Evolutionary conservation across 37 sponge, comb jelly and placozoan species (phyloP).

Genomic region (Oopsacas minuta): DNA sequence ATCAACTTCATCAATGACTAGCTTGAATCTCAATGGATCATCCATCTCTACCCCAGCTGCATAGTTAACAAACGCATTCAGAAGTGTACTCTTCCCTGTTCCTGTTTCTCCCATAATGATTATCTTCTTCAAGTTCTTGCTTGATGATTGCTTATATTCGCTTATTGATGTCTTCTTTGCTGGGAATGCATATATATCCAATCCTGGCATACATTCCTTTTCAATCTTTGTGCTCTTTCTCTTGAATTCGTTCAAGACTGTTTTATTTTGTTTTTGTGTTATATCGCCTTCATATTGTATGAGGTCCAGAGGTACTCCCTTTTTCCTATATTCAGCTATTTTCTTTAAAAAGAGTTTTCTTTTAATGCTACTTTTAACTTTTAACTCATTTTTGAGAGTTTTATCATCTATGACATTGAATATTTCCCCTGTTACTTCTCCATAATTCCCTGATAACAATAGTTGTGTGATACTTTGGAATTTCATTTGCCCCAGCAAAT

Average conservation of each 20-base stretch:
- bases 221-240: not conserved
- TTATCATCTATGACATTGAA: not conserved
- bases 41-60: not conserved
- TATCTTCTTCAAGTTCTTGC: not conserved
- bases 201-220: not conserved
- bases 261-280: not conserved
- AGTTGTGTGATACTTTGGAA: not conserved
- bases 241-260: not conserved
- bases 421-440: not conserved
- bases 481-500: not conserved
- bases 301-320: not conserved
- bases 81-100: slow-evolving; percentile 15
- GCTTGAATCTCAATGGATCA: not conserved
- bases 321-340: not conserved
- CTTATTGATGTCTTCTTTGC: not conserved
- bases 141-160: not conserved
- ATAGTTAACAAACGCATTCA: slow-evolving; percentile 3
- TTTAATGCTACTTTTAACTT: not conserved
- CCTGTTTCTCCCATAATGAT: slow-evolving; percentile 2
- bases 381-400: not conserved
- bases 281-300: not conserved
- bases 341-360: not conserved
- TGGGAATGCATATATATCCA: not conserved
- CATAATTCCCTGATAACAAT: not conserved
- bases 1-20: not conserved